phyloP scores from a whole-genome alignment of 1,140 invertebrate species.

The Drosophila mayri region DNA sequence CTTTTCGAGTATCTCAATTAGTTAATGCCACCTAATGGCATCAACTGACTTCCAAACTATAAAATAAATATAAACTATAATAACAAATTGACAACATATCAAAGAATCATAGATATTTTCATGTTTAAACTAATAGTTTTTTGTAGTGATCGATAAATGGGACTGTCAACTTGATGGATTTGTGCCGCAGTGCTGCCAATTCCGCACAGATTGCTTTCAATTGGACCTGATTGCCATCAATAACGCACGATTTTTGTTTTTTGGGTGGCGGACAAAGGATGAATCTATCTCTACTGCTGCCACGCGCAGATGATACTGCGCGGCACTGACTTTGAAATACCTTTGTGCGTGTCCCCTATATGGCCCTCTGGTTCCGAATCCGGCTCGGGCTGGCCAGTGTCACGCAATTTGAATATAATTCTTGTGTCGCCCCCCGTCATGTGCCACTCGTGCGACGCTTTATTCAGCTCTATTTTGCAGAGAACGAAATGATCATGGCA shows the following conservation, averaged over 20 bases:
- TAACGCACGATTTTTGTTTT: slow-evolving; percentile 32
- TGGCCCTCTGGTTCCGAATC: not conserved
- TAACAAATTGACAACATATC: not conserved
- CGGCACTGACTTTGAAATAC: slow-evolving; percentile 54
- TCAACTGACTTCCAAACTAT: not conserved
- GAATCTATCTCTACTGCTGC: not conserved
- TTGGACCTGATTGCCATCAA: slow-evolving; percentile 66
- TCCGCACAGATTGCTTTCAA: slow-evolving; percentile 64
- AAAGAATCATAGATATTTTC: not conserved
- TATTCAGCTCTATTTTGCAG: slow-evolving; percentile 3
- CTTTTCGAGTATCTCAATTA: not conserved
- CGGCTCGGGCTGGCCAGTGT: slow-evolving; percentile 8
- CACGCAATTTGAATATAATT: slow-evolving; percentile 72
- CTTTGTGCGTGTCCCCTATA: slow-evolving; percentile 26
- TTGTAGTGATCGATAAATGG: slow-evolving; percentile 12
- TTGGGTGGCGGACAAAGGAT: not conserved
- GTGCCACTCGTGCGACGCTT: slow-evolving; percentile 14
- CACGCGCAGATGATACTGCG: slow-evolving; percentile 22
- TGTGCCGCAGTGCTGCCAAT: slow-evolving; percentile 49
- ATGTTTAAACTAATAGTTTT: not conserved
- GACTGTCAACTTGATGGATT: slow-evolving; percentile 33
- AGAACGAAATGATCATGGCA: not conserved
- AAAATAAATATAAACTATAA: not conserved
- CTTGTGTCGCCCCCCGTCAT: slow-evolving; percentile 48
- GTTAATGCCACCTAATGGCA: not conserved